These are phyloP conservation scores for Caenorhabditis brenneri DNA, from an alignment of 1,140 invertebrate genomes.

Conservation along the genomic window DNA sequence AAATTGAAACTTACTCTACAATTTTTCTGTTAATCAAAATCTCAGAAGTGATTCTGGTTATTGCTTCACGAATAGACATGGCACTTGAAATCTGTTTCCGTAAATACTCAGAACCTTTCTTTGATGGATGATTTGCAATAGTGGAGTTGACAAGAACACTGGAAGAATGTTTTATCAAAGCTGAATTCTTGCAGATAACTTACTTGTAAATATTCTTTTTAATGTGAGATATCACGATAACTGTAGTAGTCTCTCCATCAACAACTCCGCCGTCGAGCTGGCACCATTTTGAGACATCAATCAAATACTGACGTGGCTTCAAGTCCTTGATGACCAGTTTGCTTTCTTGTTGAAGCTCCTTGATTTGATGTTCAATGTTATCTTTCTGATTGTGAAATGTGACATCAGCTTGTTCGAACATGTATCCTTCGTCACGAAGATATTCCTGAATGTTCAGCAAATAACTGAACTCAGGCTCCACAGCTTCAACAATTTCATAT, in stretches of 20 bases:
- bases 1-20: background rate
- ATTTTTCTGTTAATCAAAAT: background rate
- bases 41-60: background rate
- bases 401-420: background rate
- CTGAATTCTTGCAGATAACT: background rate
- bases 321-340: background rate
- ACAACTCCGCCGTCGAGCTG: background rate
- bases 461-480: background rate
- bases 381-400: background rate
- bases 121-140: background rate
- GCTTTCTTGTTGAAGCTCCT: background rate
- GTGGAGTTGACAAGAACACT: slow-evolving; percentile 2
- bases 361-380: slow-evolving; percentile 13
- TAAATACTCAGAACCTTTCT: background rate
- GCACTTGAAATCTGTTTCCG: background rate
- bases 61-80: background rate
- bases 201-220: background rate
- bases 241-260: background rate
- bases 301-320: background rate
- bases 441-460: background rate
- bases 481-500: background rate
- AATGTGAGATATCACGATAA: background rate
- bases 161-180: background rate
- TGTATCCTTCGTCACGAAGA: background rate
- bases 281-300: slow-evolving; percentile 7